These are phyloP conservation scores for Habropoda laboriosa DNA, from an alignment of 1,140 invertebrate genomes.

Conservation along the genomic window DNA sequence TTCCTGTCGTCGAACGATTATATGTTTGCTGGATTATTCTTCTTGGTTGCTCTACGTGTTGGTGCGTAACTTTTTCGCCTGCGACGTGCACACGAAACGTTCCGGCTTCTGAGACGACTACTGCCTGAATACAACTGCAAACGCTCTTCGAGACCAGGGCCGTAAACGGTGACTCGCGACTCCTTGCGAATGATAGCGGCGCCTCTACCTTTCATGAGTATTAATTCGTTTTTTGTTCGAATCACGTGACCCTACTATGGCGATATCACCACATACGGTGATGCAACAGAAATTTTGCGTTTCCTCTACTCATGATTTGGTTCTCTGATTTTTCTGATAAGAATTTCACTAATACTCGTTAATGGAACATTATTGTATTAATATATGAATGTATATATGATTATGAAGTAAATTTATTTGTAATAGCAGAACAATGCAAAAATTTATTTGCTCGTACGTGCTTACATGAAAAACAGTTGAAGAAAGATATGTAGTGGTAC, in stretches of 20 bases:
- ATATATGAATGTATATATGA: background rate
- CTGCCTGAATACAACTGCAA: constrained; percentile 69
- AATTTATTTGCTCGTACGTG: background rate
- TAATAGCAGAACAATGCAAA: background rate
- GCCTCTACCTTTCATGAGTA: background rate
- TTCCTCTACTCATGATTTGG: background rate
- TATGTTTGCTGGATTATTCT: background rate
- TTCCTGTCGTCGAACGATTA: background rate
- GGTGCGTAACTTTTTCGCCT: constrained; percentile 11
- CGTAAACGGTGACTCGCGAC: constrained; percentile 16
- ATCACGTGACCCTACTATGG: background rate
- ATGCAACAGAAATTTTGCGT: constrained; percentile 5
- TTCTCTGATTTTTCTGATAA: background rate
- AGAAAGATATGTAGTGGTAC: no score
- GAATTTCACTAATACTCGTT: background rate
- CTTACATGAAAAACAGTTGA: background rate
- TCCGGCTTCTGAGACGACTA: constrained; percentile 65
- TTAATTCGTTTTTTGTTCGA: background rate
- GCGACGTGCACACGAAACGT: constrained; percentile 49
- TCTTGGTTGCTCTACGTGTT: background rate
- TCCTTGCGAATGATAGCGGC: background rate
- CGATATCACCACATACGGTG: background rate
- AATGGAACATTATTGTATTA: background rate
- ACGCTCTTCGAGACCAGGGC: constrained; percentile 35
- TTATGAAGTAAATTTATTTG: background rate